Evolutionary conservation across 92 coral and sea anemone genomes (phyloP).

Genomic region (Galaxea fascicularis): DNA sequence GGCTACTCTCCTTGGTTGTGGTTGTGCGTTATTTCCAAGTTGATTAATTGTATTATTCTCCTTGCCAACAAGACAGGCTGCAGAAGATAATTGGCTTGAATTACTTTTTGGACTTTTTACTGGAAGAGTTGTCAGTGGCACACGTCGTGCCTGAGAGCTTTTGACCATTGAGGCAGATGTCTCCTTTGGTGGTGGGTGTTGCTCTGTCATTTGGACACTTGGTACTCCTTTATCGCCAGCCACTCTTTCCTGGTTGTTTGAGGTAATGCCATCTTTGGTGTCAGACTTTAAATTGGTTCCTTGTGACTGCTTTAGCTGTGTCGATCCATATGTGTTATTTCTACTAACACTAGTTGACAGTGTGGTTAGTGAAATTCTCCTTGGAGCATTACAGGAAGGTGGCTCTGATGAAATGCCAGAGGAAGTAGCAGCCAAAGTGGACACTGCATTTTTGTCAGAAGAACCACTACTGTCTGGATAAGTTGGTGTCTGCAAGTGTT

Average conservation of each 20-base stretch:
- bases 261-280: neutral
- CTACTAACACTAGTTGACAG: constrained; percentile 12
- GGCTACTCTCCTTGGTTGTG: constrained; percentile 42
- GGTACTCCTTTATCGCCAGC: neutral
- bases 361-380: constrained; percentile 45
- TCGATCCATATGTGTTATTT: neutral
- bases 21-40: neutral
- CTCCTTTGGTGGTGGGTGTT: neutral
- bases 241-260: neutral
- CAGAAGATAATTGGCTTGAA: neutral
- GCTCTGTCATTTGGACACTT: neutral
- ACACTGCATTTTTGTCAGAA: neutral
- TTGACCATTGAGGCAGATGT: neutral
- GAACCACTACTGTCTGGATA: neutral
- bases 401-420: neutral
- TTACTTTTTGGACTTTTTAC: neutral
- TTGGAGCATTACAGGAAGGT: neutral
- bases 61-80: constrained; percentile 14
- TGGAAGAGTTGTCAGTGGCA: constrained; percentile 18
- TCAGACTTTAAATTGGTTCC: neutral
- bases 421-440: neutral
- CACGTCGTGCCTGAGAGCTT: constrained; percentile 2
- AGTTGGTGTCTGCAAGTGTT: neutral
- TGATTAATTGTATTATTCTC: constrained; percentile 23
- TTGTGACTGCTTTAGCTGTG: neutral